A percentile compares a stretch with the other conserved stretches of the same genome.
phyloP scores from a whole-genome alignment of 2,888 invertebrate genomes.

The Napeogenes inachia region DNA sequence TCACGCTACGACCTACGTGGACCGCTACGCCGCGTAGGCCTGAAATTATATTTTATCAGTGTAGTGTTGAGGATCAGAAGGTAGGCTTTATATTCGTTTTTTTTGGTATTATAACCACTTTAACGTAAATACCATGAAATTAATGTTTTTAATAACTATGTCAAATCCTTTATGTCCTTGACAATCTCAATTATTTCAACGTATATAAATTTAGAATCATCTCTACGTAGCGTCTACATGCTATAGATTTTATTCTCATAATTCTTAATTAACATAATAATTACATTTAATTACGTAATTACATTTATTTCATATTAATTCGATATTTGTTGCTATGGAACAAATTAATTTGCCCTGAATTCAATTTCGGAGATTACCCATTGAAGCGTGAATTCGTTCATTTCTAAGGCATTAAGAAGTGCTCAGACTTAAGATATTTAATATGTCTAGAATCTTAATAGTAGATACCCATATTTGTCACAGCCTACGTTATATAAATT shows the following conservation, averaged over 20 bases:
- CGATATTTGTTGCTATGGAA: conserved; percentile 19
- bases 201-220: conserved; percentile 6
- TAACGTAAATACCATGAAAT: not conserved
- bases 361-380: conserved; percentile 22
- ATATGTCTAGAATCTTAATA: too few relatives aligned
- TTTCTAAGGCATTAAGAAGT: too few relatives aligned
- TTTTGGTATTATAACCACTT: not conserved
- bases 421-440: too few relatives aligned
- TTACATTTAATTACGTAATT: too few relatives aligned
- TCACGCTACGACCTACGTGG: conserved; percentile 54
- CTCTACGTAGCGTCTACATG: not conserved
- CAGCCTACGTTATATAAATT: too few relatives aligned
- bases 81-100: conserved; percentile 23
- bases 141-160: conserved; percentile 7
- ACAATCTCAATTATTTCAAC: not conserved
- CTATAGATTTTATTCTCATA: too few relatives aligned
- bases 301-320: too few relatives aligned
- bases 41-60: conserved; percentile 34
- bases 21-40: conserved; percentile 66
- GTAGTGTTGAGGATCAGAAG: conserved; percentile 31
- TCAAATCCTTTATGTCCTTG: not conserved
- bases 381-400: conserved; percentile 8
- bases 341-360: conserved; percentile 19
- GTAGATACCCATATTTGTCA: too few relatives aligned
- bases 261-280: too few relatives aligned